A percentile compares a stretch with the other conserved stretches of the same genome.
phyloP scores from a whole-genome alignment of 2,113 vertebrate species.

The Coptodon bakossiorum region DNA sequence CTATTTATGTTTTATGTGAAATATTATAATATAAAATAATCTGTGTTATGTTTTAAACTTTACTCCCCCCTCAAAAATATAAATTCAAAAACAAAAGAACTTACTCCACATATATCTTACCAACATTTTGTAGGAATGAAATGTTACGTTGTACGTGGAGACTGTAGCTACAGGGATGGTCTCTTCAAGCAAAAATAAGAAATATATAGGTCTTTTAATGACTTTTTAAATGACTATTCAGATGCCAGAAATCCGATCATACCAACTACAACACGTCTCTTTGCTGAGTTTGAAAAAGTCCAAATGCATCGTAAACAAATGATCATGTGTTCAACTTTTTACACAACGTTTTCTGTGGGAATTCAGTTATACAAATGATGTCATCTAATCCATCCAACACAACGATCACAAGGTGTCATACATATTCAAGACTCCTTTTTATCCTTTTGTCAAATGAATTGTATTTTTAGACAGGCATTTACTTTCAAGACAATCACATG shows the following conservation, averaged over 20 bases:
- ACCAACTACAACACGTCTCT: not conserved
- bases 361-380: not conserved
- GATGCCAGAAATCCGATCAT: not conserved
- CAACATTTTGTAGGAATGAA: not conserved
- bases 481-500: not conserved
- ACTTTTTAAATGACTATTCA: not conserved
- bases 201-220: not conserved
- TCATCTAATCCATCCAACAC: not conserved
- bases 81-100: not conserved
- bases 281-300: not conserved
- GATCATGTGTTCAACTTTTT: not conserved
- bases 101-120: not conserved
- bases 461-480: not conserved
- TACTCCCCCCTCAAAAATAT: not conserved
- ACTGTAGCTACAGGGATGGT: not conserved
- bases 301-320: not conserved
- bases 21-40: not conserved
- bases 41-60: not conserved
- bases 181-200: not conserved
- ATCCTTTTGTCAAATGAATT: not conserved
- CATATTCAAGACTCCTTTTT: not conserved
- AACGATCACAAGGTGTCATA: not conserved
- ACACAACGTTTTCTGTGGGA: not conserved
- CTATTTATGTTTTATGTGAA: not conserved
- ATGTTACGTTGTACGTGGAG: not conserved